Conservation (phyloP, 2,888 invertebrate genomes). For the Rhabditophanes sp. region DNA sequence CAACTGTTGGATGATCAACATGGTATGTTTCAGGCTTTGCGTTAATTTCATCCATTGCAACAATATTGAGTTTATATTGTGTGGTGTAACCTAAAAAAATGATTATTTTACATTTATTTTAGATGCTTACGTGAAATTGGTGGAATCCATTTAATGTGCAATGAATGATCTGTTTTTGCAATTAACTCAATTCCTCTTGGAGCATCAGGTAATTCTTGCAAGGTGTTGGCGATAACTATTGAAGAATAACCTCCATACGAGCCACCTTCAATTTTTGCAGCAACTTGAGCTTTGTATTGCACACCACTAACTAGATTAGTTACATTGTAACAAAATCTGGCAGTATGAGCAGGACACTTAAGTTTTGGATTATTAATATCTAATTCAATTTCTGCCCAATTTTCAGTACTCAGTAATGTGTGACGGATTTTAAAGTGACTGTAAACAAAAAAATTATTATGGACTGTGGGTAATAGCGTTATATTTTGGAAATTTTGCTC, state of each 20-base stretch:
- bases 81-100: constrained; percentile 27
- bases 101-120: constrained; percentile 12
- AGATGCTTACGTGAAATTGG: constrained; percentile 37
- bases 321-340: constrained; percentile 41
- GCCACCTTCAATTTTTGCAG: constrained; percentile 40
- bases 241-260: constrained; percentile 39
- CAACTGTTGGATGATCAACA: constrained; percentile 36
- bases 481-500: too few relatives aligned
- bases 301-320: constrained; percentile 39
- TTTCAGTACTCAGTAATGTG: constrained; percentile 27
- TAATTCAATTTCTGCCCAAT: constrained; percentile 34
- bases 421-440: constrained; percentile 40
- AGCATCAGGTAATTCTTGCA: constrained; percentile 41
- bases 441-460: too few relatives aligned
- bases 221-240: constrained; percentile 39
- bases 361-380: constrained; percentile 26
- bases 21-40: constrained; percentile 12
- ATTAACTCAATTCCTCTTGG: constrained; percentile 38
- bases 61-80: constrained; percentile 37
- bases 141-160: constrained; percentile 41
- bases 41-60: constrained; percentile 28
- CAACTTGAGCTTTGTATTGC: constrained; percentile 38
- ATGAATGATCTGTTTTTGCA: constrained; percentile 37
- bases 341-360: constrained; percentile 31
- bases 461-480: too few relatives aligned